These are phyloP conservation scores for Zaprionus obscuricornis DNA, from an alignment of 2,888 invertebrate genomes.

Conservation along the genomic window DNA sequence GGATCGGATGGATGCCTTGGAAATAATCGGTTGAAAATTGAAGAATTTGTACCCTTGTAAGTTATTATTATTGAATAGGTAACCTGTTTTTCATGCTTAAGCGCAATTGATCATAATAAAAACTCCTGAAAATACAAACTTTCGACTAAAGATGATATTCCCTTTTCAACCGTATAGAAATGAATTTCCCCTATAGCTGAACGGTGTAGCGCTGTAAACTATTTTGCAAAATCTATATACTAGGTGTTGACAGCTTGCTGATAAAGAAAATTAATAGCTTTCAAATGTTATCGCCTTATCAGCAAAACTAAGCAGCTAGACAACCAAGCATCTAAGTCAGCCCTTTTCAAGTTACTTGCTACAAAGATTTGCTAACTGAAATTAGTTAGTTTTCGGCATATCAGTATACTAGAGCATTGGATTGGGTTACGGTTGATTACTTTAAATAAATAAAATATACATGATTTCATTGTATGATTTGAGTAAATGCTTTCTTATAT, in stretches of 20 bases:
- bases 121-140: too few species aligned
- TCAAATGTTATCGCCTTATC: constrained; percentile 37
- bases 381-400: constrained; percentile 60
- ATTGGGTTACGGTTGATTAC: constrained; percentile 14
- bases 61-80: too few species aligned
- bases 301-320: constrained; percentile 26
- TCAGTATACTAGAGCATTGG: constrained; percentile 46
- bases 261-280: constrained; percentile 34
- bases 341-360: constrained; percentile 43
- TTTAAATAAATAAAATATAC: not conserved
- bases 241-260: constrained; percentile 8
- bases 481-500: too few species aligned
- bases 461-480: not conserved
- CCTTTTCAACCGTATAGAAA: too few species aligned
- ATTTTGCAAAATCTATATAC: not conserved
- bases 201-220: too few species aligned
- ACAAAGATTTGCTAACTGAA: constrained; percentile 57
- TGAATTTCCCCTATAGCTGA: too few species aligned
- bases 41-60: too few species aligned
- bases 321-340: constrained; percentile 7
- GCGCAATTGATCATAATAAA: too few species aligned
- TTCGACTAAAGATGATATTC: too few species aligned
- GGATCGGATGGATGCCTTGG: too few species aligned
- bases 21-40: too few species aligned
- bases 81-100: too few species aligned